Evolutionary conservation across 2,888 invertebrate genomes (phyloP), one percentile per base, ranked within the genome.

Genomic region (Habrosyne pyritoides): DNA sequence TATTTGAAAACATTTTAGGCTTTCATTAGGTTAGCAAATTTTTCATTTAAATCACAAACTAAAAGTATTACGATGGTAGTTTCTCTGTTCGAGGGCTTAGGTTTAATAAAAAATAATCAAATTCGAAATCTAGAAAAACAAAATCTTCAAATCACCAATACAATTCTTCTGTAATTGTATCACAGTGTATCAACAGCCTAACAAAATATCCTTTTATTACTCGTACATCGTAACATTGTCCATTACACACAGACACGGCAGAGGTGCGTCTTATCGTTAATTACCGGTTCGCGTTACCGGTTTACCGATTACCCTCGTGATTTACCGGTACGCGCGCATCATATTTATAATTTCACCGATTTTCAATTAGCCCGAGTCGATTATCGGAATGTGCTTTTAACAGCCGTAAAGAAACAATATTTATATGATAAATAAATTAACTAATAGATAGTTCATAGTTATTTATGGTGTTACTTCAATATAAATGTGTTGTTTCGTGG

Each of bases 201-300:
- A 60, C 28, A 47, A 24, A 51, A 61, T 28, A 55, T 59, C 71
- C 70, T 71, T 24, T 69, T 73, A 74, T 73, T 75, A 71, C 72
- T 60, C 69, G 64, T 66, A 67, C 71, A 68, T 55, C 62, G 62
- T 66, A 73, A 63, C 69, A 71, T 78, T 78, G 83, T 83, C 78
- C 81, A 81, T 84, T 84, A 83, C 78, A 64, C 28, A 55, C 71
- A 67, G 76, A 80, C 82, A 80, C 76, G 77, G 76, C 65, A 67
- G 65, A 82, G 82, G 84, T 79, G 86, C 79, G 83, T 79, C 84
- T 87, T 88, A 86, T 87, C 87, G 77, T 82, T 89, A 89, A 89
- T 89, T 89, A 87, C 84, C 79, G 81, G 66, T 71, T 66, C 68
- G 67, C 60, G 69, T 78, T 77, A 76, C 84, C 79, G 84, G 77